Evolutionary conservation across 2,888 invertebrate genomes (phyloP).

Genomic region (Leptopilina syphax): DNA sequence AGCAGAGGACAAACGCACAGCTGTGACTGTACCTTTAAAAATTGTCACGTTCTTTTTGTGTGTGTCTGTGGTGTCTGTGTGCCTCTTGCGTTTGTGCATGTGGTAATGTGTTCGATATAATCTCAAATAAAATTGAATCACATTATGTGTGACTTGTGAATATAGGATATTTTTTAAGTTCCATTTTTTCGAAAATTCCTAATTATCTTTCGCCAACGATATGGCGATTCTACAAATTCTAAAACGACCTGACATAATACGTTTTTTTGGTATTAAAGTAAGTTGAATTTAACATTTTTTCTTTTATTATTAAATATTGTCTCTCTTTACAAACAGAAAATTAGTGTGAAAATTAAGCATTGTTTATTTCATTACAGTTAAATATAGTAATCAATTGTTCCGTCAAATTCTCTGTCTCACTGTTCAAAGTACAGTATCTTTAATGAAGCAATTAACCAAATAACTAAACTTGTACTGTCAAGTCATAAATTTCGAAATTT

Average conservation of each 20-base stretch:
- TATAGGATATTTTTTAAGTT: constrained; percentile 56
- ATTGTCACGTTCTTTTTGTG: too few relatives aligned
- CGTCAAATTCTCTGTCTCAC: constrained; percentile 19
- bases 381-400: constrained; percentile 46
- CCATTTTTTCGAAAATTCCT: constrained; percentile 37
- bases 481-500: background rate
- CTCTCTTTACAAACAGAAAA: constrained; percentile 28
- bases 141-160: constrained; percentile 42
- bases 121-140: too few relatives aligned
- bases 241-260: constrained; percentile 66
- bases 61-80: too few relatives aligned
- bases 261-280: constrained; percentile 68
- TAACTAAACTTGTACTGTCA: background rate
- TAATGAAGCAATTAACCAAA: background rate
- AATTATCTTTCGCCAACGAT: constrained; percentile 45
- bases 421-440: constrained; percentile 32
- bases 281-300: constrained; percentile 58
- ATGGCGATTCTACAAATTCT: constrained; percentile 71
- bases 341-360: constrained; percentile 37
- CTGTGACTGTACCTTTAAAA: too few relatives aligned
- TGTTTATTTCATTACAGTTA: constrained; percentile 44
- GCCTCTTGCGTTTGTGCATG: too few relatives aligned
- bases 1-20: too few relatives aligned
- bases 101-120: too few relatives aligned
- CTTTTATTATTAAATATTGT: constrained; percentile 42